A percentile compares a stretch with the other conserved stretches of the same genome.
Conservation (phyloP, 2,888 invertebrate species). For the Zootermopsis nevadensis region DNA sequence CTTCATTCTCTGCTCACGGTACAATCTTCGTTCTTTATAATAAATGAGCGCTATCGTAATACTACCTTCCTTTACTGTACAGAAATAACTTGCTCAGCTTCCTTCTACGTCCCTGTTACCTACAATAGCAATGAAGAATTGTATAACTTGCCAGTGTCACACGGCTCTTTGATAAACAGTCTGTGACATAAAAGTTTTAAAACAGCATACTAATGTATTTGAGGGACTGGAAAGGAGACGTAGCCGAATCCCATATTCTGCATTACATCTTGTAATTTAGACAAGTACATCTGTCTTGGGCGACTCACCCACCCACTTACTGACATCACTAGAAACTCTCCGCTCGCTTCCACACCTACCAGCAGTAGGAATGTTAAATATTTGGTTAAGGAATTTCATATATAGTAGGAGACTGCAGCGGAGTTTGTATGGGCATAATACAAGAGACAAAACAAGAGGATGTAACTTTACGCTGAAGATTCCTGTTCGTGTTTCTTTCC, state of each 20-base stretch:
- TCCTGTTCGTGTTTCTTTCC: neutral
- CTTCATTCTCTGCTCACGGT: neutral
- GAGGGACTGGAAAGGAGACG: neutral
- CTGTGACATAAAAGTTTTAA: neutral
- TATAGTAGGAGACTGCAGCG: neutral
- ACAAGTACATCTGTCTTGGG: neutral
- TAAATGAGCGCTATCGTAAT: neutral
- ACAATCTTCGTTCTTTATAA: neutral
- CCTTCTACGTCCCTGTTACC: neutral
- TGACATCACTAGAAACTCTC: neutral
- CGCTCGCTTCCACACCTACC: neutral
- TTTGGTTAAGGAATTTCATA: conserved; percentile 1
- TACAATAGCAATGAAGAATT: conserved; percentile 5
- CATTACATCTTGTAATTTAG: neutral
- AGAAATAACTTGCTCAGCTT: neutral
- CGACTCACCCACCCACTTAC: too few relatives aligned
- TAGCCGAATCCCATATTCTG: neutral
- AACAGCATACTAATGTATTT: neutral
- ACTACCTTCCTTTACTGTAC: neutral
- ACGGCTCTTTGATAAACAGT: neutral
- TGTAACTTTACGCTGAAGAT: neutral
- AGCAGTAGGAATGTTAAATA: neutral
- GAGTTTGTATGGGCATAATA: neutral
- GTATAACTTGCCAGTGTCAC: neutral
- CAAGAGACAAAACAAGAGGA: neutral